These are phyloP conservation scores for Coecobrya sp. DNA, from an alignment of 2,888 invertebrate genomes.

Conservation along the genomic window DNA sequence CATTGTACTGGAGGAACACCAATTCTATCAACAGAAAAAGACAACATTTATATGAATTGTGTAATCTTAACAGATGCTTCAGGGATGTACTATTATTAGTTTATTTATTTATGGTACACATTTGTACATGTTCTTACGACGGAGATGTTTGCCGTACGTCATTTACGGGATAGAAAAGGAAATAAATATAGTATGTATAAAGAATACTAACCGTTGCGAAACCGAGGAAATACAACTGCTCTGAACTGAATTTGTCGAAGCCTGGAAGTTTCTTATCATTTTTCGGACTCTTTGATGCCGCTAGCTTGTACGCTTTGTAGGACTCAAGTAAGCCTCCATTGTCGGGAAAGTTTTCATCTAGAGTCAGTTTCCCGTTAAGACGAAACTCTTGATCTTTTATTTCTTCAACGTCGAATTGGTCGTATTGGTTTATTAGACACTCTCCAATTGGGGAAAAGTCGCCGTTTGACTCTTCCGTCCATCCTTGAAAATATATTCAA, in stretches of 20 bases:
- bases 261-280: constrained; percentile 86
- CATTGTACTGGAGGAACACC: constrained; percentile 83
- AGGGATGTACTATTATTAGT: neutral
- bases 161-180: neutral
- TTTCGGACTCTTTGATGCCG: constrained; percentile 78
- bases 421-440: constrained; percentile 80
- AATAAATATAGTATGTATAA: neutral
- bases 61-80: neutral
- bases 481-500: constrained; percentile 57
- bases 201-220: constrained; percentile 87
- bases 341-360: constrained; percentile 84
- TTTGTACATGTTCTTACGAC: neutral
- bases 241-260: constrained; percentile 87
- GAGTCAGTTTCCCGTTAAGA: constrained; percentile 79
- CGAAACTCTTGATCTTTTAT: constrained; percentile 67
- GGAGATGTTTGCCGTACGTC: neutral
- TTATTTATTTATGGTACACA: neutral
- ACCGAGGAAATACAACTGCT: constrained; percentile 88
- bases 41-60: neutral
- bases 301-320: constrained; percentile 85
- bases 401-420: constrained; percentile 66
- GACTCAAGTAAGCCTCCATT: constrained; percentile 86
- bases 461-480: constrained; percentile 81
- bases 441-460: constrained; percentile 78
- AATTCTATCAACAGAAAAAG: constrained; percentile 76